Evolutionary conservation across 2,113 vertebrate genomes (phyloP).

Genomic region (Cyanoliseus patagonus): DNA sequence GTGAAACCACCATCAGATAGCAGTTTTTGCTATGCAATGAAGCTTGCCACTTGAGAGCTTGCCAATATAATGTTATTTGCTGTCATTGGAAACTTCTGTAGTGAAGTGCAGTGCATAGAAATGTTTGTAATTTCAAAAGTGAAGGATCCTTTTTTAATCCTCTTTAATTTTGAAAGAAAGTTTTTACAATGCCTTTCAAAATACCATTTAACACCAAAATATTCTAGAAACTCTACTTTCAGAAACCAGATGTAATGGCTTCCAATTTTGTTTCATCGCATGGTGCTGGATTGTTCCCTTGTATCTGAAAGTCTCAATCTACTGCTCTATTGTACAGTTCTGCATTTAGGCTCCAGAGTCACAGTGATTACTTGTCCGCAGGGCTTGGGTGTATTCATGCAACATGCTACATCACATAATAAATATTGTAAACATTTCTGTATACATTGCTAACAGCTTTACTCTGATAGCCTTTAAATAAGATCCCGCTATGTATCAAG

Average conservation of each 20-base stretch:
- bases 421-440: not conserved
- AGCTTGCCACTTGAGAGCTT: not conserved
- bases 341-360: not conserved
- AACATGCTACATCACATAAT: not conserved
- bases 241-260: not conserved
- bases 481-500: not conserved
- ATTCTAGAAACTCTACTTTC: not conserved
- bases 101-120: not conserved
- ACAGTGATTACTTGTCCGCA: not conserved
- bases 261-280: not conserved
- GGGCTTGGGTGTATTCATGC: not conserved
- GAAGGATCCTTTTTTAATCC: not conserved
- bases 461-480: not conserved
- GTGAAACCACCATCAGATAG: not conserved
- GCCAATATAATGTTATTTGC: not conserved
- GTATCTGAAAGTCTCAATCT: not conserved
- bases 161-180: not conserved
- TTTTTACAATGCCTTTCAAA: not conserved
- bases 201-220: not conserved
- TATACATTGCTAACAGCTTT: not conserved
- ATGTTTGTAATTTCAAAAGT: not conserved
- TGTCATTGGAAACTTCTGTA: not conserved
- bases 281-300: not conserved
- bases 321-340: not conserved
- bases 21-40: not conserved